Evolutionary conservation across 2,888 invertebrate genomes (phyloP), one percentile per base, ranked within the genome.

Genomic region (Coleophora flavipennella): DNA sequence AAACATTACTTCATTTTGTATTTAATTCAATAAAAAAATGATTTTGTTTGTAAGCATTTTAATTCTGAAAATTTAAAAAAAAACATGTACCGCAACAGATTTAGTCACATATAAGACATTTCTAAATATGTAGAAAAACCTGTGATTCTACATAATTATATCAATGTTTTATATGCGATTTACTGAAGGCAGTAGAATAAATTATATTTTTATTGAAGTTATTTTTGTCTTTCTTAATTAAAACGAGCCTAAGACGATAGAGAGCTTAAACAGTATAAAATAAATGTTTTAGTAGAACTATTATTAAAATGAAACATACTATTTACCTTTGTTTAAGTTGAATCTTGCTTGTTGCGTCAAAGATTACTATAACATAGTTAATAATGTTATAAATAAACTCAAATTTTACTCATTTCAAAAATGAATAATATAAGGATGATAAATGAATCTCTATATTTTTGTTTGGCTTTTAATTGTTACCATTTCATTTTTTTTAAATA

Each of bases 251-350:
- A 83, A 81, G 63, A 68, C 62, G 62, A 69, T 81, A 83, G 71
- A 83, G 83, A 84, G 84, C 83, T 84, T 83, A 81, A 55, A 64
- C 69, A 70, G 61, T 73, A 75, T 70, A 62, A 71, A 72, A 64
- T 74, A 74, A 79, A 78, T 76, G 75, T 77, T 81, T 77, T 80
- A 76, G 72, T 80, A 81, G 75, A 65, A 69, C 60, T 77, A 77
- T 74, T 68, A 72, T 67, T 67, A 74, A 63, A 71, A 71, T 66
- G 59, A 55, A 67, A 67, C 64, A 62, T 65, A 72, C 67, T 81
- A 81, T 81, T 81, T 81, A 81, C 80, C 75, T 69, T 67, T 73
- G 80, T 83, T 83, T 79, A 55, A 76, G 75, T 79, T 80, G 57
- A 68, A 55, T 66, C 67, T 72, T 71, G 81, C 83, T 81, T 83